Conservation (phyloP, 2,888 invertebrate species). For the Encarsia formosa region DNA sequence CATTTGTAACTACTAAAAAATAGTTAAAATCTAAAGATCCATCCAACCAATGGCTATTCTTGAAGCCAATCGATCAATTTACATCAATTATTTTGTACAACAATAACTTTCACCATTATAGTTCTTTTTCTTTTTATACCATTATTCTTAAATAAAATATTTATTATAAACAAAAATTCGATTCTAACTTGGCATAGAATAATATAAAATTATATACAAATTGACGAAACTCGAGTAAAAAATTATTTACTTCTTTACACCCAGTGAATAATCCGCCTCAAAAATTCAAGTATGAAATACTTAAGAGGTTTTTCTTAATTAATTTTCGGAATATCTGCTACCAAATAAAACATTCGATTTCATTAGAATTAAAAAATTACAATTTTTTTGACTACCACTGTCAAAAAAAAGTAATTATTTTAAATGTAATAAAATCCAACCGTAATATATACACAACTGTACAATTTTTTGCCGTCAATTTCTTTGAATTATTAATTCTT, state of each 20-base stretch:
- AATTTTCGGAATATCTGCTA: too few species aligned
- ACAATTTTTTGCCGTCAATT: conserved; percentile 31
- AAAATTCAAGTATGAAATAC: conserved; percentile 22
- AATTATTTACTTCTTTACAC: conserved; percentile 8
- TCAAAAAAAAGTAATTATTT: too few species aligned
- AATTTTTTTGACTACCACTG: too few species aligned
- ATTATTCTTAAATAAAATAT: conserved; percentile 24
- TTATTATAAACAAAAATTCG: conserved; percentile 18
- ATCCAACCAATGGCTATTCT: conserved; percentile 20
- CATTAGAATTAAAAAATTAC: too few species aligned
- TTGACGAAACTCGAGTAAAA: conserved; percentile 21
- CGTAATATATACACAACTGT: conserved; percentile 42
- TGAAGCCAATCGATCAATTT: conserved; percentile 12
- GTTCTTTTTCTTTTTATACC: conserved; percentile 6
- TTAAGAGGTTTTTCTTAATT: conserved; percentile 21
- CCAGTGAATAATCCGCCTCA: conserved; percentile 12
- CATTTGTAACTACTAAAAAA: too few species aligned
- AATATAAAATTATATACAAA: conserved; percentile 23
- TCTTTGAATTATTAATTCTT: conserved; percentile 13
- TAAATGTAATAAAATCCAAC: too few species aligned
- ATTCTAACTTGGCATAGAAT: conserved; percentile 27
- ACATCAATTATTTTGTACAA: conserved; percentile 26
- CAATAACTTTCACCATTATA: conserved; percentile 22
- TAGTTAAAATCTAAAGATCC: conserved; percentile 9
- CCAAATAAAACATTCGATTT: too few species aligned